Conservation (phyloP, 1,140 invertebrate genomes). For the Radopholus similis region DNA sequence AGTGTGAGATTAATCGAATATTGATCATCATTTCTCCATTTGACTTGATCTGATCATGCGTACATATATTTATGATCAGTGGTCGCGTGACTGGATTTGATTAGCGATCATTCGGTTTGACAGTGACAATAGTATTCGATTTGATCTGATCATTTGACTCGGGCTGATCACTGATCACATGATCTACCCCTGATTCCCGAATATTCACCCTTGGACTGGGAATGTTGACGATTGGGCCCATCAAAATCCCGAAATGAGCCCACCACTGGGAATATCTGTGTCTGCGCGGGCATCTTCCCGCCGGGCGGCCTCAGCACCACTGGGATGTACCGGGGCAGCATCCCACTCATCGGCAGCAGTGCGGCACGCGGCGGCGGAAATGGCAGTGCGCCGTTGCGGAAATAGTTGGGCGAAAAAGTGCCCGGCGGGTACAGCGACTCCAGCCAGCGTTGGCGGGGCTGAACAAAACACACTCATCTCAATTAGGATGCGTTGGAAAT, state of each 20-base stretch:
- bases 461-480: background rate
- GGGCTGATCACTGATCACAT: no score
- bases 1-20: no score
- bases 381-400: background rate
- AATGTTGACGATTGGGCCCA: no score
- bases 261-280: background rate
- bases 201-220: no score
- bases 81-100: background rate
- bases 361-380: background rate
- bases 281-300: background rate
- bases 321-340: background rate
- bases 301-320: background rate
- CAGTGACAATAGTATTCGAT: no score
- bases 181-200: no score
- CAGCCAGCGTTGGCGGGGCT: conserved; percentile 13
- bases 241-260: background rate
- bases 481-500: background rate
- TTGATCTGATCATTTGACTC: no score
- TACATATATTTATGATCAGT: background rate
- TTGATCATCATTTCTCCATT: no score
- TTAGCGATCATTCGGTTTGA: no score
- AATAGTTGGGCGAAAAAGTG: background rate
- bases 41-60: no score
- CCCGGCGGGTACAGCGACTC: conserved; percentile 6
- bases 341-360: background rate